A percentile compares a stretch with the other conserved stretches of the same genome.
phyloP scores from a whole-genome alignment of 2,888 invertebrate species.

The Ormyrus rosae region DNA sequence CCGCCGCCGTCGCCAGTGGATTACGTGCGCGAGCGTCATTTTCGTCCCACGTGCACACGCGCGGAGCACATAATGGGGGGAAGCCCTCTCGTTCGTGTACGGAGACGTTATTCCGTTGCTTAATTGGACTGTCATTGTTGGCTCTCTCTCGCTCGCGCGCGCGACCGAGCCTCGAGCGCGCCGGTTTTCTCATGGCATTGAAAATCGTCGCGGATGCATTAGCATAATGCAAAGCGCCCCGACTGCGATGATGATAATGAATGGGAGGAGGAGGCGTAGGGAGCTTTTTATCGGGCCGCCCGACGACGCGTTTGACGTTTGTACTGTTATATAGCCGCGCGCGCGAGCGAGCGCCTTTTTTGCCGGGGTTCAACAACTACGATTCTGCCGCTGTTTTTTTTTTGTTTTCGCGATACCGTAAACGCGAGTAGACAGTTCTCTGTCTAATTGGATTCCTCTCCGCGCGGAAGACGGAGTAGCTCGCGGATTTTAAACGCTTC shows the following conservation, averaged over 20 bases:
- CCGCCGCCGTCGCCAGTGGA: constrained; percentile 18
- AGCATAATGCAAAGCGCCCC: constrained; percentile 46
- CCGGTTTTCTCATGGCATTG: constrained; percentile 50
- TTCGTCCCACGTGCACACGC: constrained; percentile 32
- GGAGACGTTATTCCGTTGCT: constrained; percentile 31
- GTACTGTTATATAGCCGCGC: constrained; percentile 24
- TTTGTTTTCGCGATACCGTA: too few species aligned
- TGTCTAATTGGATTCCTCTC: too few species aligned
- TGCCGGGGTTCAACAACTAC: too few species aligned
- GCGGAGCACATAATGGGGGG: background rate
- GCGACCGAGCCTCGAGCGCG: background rate
- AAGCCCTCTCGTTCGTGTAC: background rate
- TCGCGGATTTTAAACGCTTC: too few species aligned
- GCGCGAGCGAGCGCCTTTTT: too few species aligned
- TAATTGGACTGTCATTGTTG: constrained; percentile 55
- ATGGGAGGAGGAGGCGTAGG: background rate
- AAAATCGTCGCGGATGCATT: constrained; percentile 46
- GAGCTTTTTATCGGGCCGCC: background rate
- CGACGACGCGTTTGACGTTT: background rate
- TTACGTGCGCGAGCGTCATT: constrained; percentile 34
- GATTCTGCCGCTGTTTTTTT: too few species aligned
- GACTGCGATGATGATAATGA: constrained; percentile 37
- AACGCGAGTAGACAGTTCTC: too few species aligned
- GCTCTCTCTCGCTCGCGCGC: too few species aligned
- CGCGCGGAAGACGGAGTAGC: too few species aligned